These are phyloP conservation scores for Disparrhopalites patrizii DNA, from an alignment of 2,888 invertebrate genomes.

Conservation along the genomic window DNA sequence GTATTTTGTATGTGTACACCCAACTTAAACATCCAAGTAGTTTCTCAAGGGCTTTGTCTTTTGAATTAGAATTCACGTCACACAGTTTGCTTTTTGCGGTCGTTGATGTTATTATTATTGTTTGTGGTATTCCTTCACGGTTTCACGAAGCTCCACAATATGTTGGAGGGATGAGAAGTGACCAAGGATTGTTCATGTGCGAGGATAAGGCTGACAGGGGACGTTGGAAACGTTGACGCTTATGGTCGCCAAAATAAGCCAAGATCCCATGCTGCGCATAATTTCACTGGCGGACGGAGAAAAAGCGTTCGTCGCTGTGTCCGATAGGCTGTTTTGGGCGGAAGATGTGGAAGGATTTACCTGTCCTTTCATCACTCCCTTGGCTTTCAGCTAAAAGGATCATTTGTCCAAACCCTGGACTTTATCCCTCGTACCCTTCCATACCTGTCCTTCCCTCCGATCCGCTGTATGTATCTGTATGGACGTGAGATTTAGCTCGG, in stretches of 20 bases:
- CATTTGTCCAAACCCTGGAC: not conserved
- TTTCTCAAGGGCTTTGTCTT: too few relatives aligned
- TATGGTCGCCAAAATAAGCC: slow-evolving; percentile 17
- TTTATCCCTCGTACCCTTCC: too few relatives aligned
- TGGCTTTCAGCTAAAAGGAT: not conserved
- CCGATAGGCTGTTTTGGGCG: slow-evolving; percentile 10
- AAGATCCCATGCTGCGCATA: slow-evolving; percentile 12
- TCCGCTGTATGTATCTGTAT: too few relatives aligned
- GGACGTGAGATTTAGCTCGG: not conserved
- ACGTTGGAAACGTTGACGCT: not conserved
- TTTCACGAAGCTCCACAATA: too few relatives aligned
- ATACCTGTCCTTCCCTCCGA: too few relatives aligned
- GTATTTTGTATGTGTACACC: too few relatives aligned
- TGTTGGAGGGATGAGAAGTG: too few relatives aligned
- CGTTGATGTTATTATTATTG: too few relatives aligned
- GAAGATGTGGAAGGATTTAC: slow-evolving; percentile 10
- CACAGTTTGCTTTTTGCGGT: too few relatives aligned
- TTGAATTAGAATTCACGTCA: too few relatives aligned
- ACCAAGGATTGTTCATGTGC: not conserved
- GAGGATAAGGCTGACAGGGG: not conserved
- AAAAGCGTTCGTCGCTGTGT: not conserved
- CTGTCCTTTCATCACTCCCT: slow-evolving; percentile 12
- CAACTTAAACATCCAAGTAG: too few relatives aligned
- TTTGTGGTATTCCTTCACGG: too few relatives aligned
- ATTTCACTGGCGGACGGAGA: slow-evolving; percentile 10